Evolutionary conservation across 2,797 vertebrate genomes (phyloP), one percentile per base, ranked within the genome.

Genomic region (Smutsia temminckii): DNA sequence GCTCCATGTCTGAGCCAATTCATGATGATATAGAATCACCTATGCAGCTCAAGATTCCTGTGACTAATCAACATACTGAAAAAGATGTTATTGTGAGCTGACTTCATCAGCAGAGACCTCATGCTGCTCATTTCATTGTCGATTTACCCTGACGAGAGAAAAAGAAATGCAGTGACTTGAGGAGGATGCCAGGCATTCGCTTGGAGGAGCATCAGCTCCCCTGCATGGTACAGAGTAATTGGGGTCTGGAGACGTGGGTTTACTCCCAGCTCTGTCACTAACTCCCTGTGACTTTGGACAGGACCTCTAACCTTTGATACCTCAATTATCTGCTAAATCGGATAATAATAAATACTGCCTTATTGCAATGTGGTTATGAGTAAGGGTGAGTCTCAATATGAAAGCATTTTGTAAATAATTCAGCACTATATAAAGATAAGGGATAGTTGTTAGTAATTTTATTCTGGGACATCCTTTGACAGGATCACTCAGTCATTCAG

Each of bases 81-180:
- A 78, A 92, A 85, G 75, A 94, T 89, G n/a, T 91, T 72, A 68
- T 86, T 55, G 27, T 55, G 84, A 49, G 25, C 66, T 61, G 71
- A 91, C 71, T 95, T 53, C 59, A 42, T 92, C 91, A 85, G 77
- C 55, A 69, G 69, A 61, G 77, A 75, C 84, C 77, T 32, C 91
- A 83, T 83, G 57, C 51, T 89, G 79, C 69, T 94, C 85, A 29
- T 91, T 86, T 96, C 85, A 87, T 89, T 95, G 95, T 72, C 93
- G 91, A 92, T 89, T 96, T 96, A 93, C 59, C 49, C 85, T 94
- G 79, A 66, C 18, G n/a, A 88, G 89, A 95, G 55, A 90, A 71
- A 84, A 17, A 79, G 87, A 79, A 85, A 68, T 46, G 69, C 95
- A 72, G 83, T 23, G 71, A 79, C 40, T 71, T 68, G 91, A 89